Conservation (phyloP, 2,113 vertebrate species). For the Mixornis gularis region DNA sequence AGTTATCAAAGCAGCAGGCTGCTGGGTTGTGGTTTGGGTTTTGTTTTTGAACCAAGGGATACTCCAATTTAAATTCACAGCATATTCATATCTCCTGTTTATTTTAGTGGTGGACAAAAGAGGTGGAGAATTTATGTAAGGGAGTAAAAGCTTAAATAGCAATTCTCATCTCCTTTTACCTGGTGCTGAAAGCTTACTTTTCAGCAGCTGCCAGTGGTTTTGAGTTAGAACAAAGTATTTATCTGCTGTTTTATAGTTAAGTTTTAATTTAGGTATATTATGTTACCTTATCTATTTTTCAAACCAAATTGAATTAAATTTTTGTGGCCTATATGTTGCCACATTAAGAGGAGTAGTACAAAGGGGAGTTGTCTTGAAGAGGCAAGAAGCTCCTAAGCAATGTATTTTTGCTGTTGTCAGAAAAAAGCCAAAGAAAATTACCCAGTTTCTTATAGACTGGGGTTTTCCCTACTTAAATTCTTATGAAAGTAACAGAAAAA, state of each 20-base stretch:
- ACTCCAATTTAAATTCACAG: background rate
- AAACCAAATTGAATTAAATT: background rate
- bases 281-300: background rate
- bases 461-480: background rate
- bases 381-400: background rate
- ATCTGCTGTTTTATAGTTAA: background rate
- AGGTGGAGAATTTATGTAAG: background rate
- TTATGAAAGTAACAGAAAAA: background rate
- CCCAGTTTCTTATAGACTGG: background rate
- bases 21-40: background rate
- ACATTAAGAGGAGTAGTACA: background rate
- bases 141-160: background rate
- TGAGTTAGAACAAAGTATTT: background rate
- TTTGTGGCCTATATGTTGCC: background rate
- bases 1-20: background rate
- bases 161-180: background rate
- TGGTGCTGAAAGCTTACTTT: background rate
- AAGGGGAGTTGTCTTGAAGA: background rate
- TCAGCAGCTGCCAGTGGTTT: background rate
- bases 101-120: background rate
- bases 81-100: background rate
- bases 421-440: background rate
- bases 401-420: background rate
- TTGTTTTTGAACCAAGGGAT: background rate
- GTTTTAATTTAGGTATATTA: background rate